These are phyloP conservation scores for Hystrix cristata DNA, from an alignment of 2,113 vertebrate genomes.

Conservation along the genomic window DNA sequence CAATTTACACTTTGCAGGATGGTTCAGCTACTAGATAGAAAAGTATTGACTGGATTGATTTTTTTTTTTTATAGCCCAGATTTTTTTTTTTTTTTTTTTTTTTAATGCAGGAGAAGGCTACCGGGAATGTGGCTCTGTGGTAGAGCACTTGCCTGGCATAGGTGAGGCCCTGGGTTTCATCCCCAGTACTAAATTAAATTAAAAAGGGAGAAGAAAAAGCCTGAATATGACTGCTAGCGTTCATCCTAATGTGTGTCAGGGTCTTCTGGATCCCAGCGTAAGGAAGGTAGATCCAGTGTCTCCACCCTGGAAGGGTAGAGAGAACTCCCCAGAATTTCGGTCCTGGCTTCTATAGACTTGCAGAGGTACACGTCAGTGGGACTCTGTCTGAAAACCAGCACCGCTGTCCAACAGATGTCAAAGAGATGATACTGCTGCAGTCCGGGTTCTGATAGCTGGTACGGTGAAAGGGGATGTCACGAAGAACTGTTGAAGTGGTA, in stretches of 20 bases:
- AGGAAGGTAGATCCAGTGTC: neutral
- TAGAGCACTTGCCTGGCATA: neutral
- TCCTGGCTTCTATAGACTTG: slow-evolving; percentile 58
- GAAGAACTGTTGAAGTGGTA: neutral
- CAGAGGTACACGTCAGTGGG: neutral
- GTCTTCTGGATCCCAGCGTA: neutral
- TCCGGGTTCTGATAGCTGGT: neutral
- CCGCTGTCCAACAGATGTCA: neutral
- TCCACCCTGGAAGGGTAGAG: neutral
- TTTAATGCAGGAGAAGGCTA: neutral
- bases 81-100: neutral
- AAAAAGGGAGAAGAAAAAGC: slow-evolving; percentile 28
- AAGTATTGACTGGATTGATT: slow-evolving; percentile 50
- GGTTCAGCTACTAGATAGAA: slow-evolving; percentile 73
- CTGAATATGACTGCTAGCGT: slow-evolving; percentile 5
- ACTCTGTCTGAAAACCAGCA: slow-evolving; percentile 21
- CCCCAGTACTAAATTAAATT: too few relatives aligned
- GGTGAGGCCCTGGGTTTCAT: neutral
- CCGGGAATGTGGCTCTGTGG: neutral
- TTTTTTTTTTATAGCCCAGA: neutral
- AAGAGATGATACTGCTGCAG: neutral
- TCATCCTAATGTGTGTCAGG: slow-evolving; percentile 45
- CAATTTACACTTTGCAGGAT: slow-evolving; percentile 70
- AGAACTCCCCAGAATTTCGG: slow-evolving; percentile 57
- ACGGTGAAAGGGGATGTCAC: neutral